A percentile compares a stretch with the other conserved stretches of the same genome.
These are phyloP conservation scores for Anthopleura sola DNA, from an alignment of 64 coral and sea anemone species.

Conservation along the genomic window DNA sequence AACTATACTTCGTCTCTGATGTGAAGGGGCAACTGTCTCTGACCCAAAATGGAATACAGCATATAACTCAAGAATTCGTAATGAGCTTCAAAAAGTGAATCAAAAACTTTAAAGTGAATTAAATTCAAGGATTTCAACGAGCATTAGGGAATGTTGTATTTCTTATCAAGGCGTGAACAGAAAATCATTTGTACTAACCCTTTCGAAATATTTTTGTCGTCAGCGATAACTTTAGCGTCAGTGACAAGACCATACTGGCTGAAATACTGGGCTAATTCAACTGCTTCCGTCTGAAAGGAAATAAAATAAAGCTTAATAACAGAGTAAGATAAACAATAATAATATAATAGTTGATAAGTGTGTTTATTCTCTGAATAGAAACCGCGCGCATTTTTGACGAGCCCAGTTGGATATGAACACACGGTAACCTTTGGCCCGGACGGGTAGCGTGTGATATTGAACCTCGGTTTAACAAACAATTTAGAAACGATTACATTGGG, in stretches of 20 bases:
- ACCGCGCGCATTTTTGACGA: too few relatives aligned
- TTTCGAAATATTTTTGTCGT: slow-evolving; percentile 26
- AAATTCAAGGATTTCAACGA: too few relatives aligned
- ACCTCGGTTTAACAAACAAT: not conserved
- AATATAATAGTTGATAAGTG: too few relatives aligned
- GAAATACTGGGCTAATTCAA: slow-evolving; percentile 35
- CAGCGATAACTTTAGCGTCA: slow-evolving; percentile 37
- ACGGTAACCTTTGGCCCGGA: not conserved
- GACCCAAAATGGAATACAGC: too few relatives aligned
- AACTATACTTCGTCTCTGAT: too few relatives aligned
- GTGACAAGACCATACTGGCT: slow-evolving; percentile 3
- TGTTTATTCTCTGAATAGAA: too few relatives aligned
- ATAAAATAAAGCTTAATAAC: not conserved
- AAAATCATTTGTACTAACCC: slow-evolving; percentile 38
- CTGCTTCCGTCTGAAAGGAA: slow-evolving; percentile 25
- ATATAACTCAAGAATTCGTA: too few relatives aligned
- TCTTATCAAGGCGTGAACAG: not conserved
- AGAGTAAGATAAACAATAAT: not conserved
- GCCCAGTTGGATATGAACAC: not conserved
- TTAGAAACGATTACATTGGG: not conserved
- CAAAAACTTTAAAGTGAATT: too few relatives aligned
- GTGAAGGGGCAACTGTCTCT: too few relatives aligned
- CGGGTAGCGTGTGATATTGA: not conserved
- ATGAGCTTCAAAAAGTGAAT: too few relatives aligned
- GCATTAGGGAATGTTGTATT: too few relatives aligned